Conservation (phyloP, 2,113 vertebrate genomes). For the Patagioenas fasciata region DNA sequence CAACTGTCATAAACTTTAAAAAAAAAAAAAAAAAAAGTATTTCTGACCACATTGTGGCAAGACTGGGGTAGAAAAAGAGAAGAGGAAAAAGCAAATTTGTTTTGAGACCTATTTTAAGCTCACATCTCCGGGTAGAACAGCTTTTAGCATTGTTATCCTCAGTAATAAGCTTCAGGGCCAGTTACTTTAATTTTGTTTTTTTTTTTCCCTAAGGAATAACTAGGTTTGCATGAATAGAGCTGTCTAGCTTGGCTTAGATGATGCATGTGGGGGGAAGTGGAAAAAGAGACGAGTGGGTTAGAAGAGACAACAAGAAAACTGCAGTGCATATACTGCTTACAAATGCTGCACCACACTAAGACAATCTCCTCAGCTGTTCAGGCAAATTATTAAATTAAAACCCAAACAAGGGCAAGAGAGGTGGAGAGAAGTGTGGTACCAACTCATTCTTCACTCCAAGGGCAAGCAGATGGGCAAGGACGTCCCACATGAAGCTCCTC, state of each 20-base stretch:
- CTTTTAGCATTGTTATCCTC: background rate
- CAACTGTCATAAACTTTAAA: background rate
- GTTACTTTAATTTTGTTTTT: background rate
- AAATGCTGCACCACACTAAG: background rate
- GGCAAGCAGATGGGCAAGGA: background rate
- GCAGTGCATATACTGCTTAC: background rate
- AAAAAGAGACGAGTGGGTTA: background rate
- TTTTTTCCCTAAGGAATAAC: background rate
- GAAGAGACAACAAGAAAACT: background rate
- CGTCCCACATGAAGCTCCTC: background rate
- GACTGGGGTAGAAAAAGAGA: background rate
- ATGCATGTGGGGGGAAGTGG: background rate
- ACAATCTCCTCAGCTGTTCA: background rate
- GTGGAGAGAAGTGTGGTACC: background rate
- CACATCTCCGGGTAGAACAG: background rate
- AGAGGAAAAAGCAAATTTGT: background rate
- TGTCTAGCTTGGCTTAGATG: background rate
- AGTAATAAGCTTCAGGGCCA: background rate
- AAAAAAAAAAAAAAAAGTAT: background rate
- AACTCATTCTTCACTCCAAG: background rate
- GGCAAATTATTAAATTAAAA: constrained; percentile 22
- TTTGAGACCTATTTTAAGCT: constrained; percentile 23
- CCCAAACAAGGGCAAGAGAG: background rate
- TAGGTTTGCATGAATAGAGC: background rate
- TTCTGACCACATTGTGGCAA: constrained; percentile 17